These are phyloP conservation scores for Podarcis cretensis DNA, from an alignment of 2,113 vertebrate species.

Conservation along the genomic window DNA sequence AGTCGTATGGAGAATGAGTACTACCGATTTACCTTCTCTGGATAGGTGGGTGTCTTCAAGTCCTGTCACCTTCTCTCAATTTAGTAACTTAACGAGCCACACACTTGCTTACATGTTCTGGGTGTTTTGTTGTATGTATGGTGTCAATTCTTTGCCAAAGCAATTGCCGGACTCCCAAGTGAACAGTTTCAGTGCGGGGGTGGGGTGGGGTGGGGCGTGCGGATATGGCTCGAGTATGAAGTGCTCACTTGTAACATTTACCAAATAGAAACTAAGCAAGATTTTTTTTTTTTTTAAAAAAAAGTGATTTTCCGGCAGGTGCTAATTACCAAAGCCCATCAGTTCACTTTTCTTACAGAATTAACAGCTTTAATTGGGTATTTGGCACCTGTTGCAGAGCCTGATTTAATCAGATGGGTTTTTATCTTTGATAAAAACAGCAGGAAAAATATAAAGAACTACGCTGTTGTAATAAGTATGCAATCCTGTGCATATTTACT, in stretches of 20 bases:
- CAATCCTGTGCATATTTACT: background rate
- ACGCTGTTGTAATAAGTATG: background rate
- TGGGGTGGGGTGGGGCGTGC: too few relatives aligned
- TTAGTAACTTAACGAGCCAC: background rate
- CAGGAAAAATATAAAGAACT: constrained; percentile 1
- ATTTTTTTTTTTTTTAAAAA: too few relatives aligned
- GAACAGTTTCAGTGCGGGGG: background rate
- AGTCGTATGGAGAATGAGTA: constrained; percentile 88
- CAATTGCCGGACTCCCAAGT: background rate
- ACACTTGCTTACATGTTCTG: constrained; percentile 13
- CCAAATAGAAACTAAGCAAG: background rate
- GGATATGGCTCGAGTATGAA: background rate
- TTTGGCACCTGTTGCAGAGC: rapidly evolving
- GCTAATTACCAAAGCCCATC: background rate
- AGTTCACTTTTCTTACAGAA: background rate
- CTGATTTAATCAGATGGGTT: background rate
- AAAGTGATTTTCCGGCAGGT: background rate
- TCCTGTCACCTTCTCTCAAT: background rate
- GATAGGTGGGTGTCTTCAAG: constrained; percentile 84
- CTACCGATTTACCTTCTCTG: constrained; percentile 78
- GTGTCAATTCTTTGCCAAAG: background rate
- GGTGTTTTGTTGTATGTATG: constrained; percentile 1
- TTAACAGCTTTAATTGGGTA: background rate
- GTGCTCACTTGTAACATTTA: background rate
- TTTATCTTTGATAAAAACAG: background rate